Evolutionary conservation across 2,113 vertebrate genomes (phyloP).

Genomic region (Gasterosteus nipponicus): DNA sequence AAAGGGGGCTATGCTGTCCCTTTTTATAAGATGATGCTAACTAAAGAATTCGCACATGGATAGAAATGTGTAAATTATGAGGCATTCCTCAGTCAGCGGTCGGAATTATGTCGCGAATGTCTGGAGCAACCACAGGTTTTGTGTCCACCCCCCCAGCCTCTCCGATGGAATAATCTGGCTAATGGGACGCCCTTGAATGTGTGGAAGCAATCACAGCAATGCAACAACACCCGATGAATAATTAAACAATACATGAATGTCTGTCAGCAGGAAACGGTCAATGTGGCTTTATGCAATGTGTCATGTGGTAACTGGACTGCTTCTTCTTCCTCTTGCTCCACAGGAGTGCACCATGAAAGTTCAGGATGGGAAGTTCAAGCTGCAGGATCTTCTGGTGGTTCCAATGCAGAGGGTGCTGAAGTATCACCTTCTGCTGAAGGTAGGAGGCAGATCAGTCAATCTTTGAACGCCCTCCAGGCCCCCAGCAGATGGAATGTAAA

Average conservation of each 20-base stretch:
- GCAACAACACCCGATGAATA: conserved; percentile 32
- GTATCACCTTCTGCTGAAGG: conserved; percentile 97
- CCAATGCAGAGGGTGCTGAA: conserved; percentile 98
- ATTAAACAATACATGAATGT: conserved; percentile 41
- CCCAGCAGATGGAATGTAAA: not conserved
- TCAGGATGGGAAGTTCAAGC: conserved; percentile 95
- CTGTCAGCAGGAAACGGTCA: conserved; percentile 35
- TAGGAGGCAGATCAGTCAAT: conserved; percentile 56
- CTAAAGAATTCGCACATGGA: conserved; percentile 27
- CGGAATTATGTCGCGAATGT: conserved; percentile 36
- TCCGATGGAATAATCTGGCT: conserved; percentile 34
- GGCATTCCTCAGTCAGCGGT: conserved; percentile 47
- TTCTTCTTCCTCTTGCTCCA: conserved; percentile 1
- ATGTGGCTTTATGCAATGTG: conserved; percentile 27
- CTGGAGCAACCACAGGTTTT: conserved; percentile 22
- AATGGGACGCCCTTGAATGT: conserved; percentile 26
- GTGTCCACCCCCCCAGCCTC: not conserved
- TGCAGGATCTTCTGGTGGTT: conserved; percentile 96
- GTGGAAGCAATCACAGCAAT: conserved; percentile 26
- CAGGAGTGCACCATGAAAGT: conserved; percentile 97
- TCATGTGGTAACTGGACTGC: conserved; percentile 10
- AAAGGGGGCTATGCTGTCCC: conserved; percentile 22
- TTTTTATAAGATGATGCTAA: conserved; percentile 32
- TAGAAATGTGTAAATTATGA: conserved; percentile 45
- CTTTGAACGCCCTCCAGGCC: not conserved